Conservation (phyloP, 2,797 vertebrate genomes). For the Bufotes viridis region DNA sequence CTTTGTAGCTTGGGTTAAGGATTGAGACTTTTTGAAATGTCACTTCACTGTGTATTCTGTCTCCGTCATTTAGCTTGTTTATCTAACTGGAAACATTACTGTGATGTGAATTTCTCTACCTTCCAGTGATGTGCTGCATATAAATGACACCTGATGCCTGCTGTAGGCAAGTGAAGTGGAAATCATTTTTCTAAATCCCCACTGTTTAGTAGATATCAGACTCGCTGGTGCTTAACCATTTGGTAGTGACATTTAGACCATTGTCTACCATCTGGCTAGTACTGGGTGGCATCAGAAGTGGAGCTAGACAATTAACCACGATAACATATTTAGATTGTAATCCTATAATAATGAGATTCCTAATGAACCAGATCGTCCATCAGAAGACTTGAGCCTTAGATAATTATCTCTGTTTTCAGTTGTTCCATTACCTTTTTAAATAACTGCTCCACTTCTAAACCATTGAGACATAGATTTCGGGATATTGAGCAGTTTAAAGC, state of each 20-base stretch:
- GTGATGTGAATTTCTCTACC: conserved; percentile 20
- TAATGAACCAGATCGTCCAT: conserved; percentile 45
- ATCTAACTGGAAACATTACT: conserved; percentile 31
- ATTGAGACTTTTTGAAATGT: conserved; percentile 15
- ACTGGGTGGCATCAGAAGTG: conserved; percentile 26
- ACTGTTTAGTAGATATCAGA: conserved; percentile 27
- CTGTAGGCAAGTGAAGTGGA: conserved; percentile 35
- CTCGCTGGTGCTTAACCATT: conserved; percentile 28
- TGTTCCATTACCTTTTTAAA: conserved; percentile 45
- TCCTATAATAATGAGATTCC: conserved; percentile 39
- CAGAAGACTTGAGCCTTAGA: conserved; percentile 35
- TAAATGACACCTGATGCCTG: conserved; percentile 35
- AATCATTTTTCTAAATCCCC: conserved; percentile 50
- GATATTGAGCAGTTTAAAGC: not conserved
- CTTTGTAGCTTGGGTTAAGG: not conserved
- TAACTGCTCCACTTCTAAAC: conserved; percentile 31
- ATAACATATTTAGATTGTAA: conserved; percentile 35
- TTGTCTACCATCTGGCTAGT: not conserved
- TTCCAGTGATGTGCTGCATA: conserved; percentile 13
- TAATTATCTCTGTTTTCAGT: conserved; percentile 45
- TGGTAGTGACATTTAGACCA: not conserved
- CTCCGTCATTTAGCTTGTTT: conserved; percentile 31
- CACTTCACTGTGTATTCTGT: conserved; percentile 16
- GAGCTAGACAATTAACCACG: conserved; percentile 42
- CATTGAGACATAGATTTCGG: conserved; percentile 8